phyloP scores from a whole-genome alignment of 1,140 invertebrate genomes.

The Drosophila ananassae region DNA sequence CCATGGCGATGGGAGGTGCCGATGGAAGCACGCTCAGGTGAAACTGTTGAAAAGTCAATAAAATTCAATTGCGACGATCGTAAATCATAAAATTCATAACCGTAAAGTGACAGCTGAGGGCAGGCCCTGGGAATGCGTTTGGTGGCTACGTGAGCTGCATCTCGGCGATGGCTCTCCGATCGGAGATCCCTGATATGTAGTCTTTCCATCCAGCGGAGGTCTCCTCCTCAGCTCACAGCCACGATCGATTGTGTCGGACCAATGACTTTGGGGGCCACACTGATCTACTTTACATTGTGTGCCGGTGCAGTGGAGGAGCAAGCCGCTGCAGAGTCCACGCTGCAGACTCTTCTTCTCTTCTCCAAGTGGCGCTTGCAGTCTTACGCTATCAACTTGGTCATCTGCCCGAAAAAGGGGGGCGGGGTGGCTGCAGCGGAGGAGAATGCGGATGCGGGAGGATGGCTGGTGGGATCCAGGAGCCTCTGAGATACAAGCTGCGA shows the following conservation, averaged over 20 bases:
- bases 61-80: constrained; percentile 78
- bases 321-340: not conserved
- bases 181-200: constrained; percentile 1
- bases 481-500: constrained; percentile 70
- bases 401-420: constrained; percentile 21
- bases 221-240: constrained; percentile 9
- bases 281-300: constrained; percentile 76
- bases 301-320: not conserved
- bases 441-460: constrained; percentile 7
- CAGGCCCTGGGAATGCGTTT: constrained; percentile 73
- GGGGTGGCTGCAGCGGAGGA: not conserved
- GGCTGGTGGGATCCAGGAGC: constrained; percentile 30
- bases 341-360: constrained; percentile 14
- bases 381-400: constrained; percentile 69
- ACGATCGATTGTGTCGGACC: constrained; percentile 27
- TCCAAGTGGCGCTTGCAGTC: constrained; percentile 68
- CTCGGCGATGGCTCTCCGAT: constrained; percentile 22
- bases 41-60: constrained; percentile 81
- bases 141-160: constrained; percentile 52
- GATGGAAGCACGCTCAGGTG: constrained; percentile 57
- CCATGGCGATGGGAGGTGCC: constrained; percentile 45
- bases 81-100: constrained; percentile 83
- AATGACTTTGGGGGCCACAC: constrained; percentile 37
- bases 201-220: not conserved
- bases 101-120: constrained; percentile 82